Evolutionary conservation across 53 echinoderm and acorn worm genomes (phyloP).

Genomic region (Holothuria leucospilota): DNA sequence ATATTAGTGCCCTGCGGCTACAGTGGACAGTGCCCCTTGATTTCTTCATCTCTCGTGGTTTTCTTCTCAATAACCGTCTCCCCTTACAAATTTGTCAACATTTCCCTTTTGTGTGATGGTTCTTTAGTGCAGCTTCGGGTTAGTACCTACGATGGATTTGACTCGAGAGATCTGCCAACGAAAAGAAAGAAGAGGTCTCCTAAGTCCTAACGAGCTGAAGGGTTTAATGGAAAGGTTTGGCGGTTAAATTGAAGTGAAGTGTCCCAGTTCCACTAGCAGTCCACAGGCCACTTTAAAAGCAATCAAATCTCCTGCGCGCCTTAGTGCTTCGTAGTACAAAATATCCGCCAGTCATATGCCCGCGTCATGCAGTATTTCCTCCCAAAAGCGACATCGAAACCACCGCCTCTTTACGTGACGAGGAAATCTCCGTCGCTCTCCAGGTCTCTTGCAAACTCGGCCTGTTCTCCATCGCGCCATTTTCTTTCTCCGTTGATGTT

Average conservation of each 20-base stretch:
- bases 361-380: constrained; percentile 37
- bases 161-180: too few relatives aligned
- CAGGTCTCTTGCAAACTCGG: background rate
- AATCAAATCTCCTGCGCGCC: constrained; percentile 31
- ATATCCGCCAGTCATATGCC: constrained; percentile 38
- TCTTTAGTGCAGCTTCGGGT: constrained; percentile 23
- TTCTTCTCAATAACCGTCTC: constrained; percentile 2
- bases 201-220: constrained; percentile 12
- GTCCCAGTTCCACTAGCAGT: constrained; percentile 33
- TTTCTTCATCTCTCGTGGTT: too few relatives aligned
- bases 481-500: constrained; percentile 16
- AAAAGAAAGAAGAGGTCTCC: constrained; percentile 15
- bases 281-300: constrained; percentile 30
- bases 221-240: constrained; percentile 22
- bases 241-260: constrained; percentile 41
- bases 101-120: constrained; percentile 33
- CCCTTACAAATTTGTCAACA: constrained; percentile 33
- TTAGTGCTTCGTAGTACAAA: background rate
- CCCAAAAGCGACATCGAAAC: constrained; percentile 33
- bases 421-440: constrained; percentile 30
- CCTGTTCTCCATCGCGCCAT: constrained; percentile 26
- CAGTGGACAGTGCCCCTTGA: constrained; percentile 10
- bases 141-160: constrained; percentile 10
- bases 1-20: constrained; percentile 20
- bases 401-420: constrained; percentile 26